Conservation (phyloP, 1,140 invertebrate species). For the Cepaea nemoralis region DNA sequence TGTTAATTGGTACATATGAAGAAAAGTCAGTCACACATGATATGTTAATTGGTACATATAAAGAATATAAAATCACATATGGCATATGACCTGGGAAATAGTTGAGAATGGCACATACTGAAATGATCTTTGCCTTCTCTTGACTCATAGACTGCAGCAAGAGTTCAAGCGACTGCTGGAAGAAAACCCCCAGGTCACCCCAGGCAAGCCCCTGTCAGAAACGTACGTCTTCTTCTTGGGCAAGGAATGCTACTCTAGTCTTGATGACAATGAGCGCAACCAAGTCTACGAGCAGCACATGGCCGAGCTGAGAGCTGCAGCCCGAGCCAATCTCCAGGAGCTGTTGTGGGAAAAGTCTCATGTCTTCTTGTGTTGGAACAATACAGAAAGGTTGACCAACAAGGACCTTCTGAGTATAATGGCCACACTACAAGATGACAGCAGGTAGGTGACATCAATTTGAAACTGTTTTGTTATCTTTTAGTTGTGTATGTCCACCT, state of each 20-base stretch:
- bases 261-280: slow-evolving; percentile 90
- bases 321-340: slow-evolving; percentile 94
- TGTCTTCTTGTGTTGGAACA: slow-evolving; percentile 87
- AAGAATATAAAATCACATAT: no score
- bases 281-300: slow-evolving; percentile 96
- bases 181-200: slow-evolving; percentile 88
- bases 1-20: no score
- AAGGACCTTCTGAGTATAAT: slow-evolving; percentile 95
- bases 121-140: slow-evolving; percentile 15
- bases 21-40: no score
- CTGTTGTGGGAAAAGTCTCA: slow-evolving; percentile 92
- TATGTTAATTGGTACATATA: no score
- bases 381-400: slow-evolving; percentile 90
- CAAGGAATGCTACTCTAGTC: slow-evolving; percentile 91
- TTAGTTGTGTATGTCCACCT: no score
- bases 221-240: slow-evolving; percentile 94
- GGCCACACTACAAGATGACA: slow-evolving; percentile 90
- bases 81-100: no score
- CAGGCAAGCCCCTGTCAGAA: slow-evolving; percentile 92
- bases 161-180: slow-evolving; percentile 94
- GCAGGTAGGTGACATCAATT: no score
- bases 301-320: slow-evolving; percentile 89
- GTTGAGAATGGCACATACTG: no score
- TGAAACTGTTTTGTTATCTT: no score
- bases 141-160: slow-evolving; percentile 74